These are phyloP conservation scores for Metaphire vulgaris DNA, from an alignment of 1,140 invertebrate species.

Conservation along the genomic window DNA sequence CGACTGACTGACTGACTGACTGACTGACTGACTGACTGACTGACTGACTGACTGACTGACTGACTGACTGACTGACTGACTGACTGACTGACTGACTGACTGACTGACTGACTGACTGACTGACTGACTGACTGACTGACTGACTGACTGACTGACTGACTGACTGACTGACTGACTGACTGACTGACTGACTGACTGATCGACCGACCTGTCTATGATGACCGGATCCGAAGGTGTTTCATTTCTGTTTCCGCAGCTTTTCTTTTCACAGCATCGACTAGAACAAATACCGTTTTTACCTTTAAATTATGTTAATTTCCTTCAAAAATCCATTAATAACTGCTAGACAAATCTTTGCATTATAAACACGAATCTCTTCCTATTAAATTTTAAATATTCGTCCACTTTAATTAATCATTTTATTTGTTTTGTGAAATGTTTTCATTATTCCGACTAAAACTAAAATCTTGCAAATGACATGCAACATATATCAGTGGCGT, in stretches of 20 bases:
- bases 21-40: not conserved
- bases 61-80: not conserved
- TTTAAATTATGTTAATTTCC: not conserved
- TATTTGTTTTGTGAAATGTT: not conserved
- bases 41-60: not conserved
- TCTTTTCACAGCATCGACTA: slow-evolving; percentile 99
- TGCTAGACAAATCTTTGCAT: slow-evolving; percentile 34
- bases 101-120: slow-evolving; percentile 55
- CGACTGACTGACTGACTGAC: no score
- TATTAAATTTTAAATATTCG: not conserved
- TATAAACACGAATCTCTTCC: not conserved
- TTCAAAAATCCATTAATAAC: slow-evolving; percentile 48
- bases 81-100: not conserved
- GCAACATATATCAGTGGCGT: no score
- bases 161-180: not conserved
- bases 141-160: not conserved
- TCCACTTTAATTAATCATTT: not conserved
- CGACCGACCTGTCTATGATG: slow-evolving; percentile 90
- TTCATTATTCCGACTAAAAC: no score
- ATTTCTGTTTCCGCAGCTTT: slow-evolving; percentile 99
- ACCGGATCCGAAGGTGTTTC: slow-evolving; percentile 99
- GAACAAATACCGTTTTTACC: not conserved
- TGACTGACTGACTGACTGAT: not conserved
- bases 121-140: not conserved
- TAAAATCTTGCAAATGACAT: no score